These are phyloP conservation scores for Apodemia zela DNA, from an alignment of 2,888 invertebrate species.

Conservation along the genomic window DNA sequence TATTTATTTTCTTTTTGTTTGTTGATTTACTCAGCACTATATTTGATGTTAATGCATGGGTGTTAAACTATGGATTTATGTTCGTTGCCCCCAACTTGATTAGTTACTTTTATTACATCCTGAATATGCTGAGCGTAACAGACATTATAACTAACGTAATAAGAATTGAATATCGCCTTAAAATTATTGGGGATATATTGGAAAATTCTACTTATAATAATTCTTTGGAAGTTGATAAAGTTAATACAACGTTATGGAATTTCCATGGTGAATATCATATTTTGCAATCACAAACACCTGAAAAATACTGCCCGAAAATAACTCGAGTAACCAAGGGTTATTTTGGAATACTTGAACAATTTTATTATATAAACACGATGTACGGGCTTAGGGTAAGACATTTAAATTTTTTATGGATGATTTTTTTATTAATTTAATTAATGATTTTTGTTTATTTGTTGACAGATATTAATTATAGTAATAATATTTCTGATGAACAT, in stretches of 20 bases:
- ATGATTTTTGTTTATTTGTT: background rate
- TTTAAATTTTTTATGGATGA: too few relatives aligned
- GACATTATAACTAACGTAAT: background rate
- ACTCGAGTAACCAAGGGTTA: background rate
- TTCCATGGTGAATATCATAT: background rate
- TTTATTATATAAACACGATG: background rate
- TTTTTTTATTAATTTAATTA: background rate
- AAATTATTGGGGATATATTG: constrained; percentile 17
- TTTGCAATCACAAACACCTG: background rate
- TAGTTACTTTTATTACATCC: background rate
- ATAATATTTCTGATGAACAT: constrained; percentile 1
- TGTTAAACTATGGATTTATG: background rate
- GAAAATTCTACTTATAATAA: background rate
- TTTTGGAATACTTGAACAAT: constrained; percentile 7
- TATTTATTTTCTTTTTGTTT: background rate
- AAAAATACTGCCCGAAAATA: background rate
- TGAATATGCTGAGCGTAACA: background rate
- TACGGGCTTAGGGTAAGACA: background rate
- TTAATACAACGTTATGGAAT: background rate
- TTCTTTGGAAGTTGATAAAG: background rate
- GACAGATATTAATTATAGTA: background rate
- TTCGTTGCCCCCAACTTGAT: background rate
- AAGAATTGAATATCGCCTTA: constrained; percentile 29
- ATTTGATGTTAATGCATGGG: background rate
- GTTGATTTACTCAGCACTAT: background rate